A percentile compares a stretch with the other conserved stretches of the same genome.
These are phyloP conservation scores for Ruditapes philippinarum DNA, from an alignment of 1,140 invertebrate species.

Conservation along the genomic window DNA sequence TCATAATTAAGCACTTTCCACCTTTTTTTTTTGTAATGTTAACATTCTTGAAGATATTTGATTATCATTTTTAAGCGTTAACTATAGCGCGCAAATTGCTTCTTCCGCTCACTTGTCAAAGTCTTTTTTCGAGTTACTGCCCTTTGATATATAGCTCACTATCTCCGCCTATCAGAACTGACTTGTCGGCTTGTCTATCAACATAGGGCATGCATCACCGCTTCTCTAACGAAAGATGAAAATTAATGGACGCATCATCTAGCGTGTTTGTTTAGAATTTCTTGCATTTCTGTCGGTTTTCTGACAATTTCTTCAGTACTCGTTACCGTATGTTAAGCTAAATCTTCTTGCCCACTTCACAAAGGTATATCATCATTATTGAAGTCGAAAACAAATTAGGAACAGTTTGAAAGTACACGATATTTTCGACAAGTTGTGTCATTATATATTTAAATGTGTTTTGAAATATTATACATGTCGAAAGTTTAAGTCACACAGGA, in stretches of 20 bases:
- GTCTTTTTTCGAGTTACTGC: neutral
- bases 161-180: neutral
- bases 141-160: neutral
- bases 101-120: too few relatives aligned
- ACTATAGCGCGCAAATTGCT: too few relatives aligned
- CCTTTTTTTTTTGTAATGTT: too few relatives aligned
- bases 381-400: neutral
- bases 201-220: constrained; percentile 28
- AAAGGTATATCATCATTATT: neutral
- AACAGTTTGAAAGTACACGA: too few relatives aligned
- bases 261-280: constrained; percentile 53
- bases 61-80: too few relatives aligned
- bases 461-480: too few relatives aligned
- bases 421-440: too few relatives aligned
- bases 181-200: constrained; percentile 21
- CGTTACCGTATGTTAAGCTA: neutral
- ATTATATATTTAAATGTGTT: too few relatives aligned
- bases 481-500: too few relatives aligned
- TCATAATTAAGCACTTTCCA: too few relatives aligned
- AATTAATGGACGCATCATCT: constrained; percentile 46
- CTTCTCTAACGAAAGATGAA: constrained; percentile 45
- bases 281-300: constrained; percentile 28
- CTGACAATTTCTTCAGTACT: constrained; percentile 18
- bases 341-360: neutral
- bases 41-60: too few relatives aligned